Evolutionary conservation across 2,113 vertebrate genomes (phyloP).

Genomic region (Sciurus niger): DNA sequence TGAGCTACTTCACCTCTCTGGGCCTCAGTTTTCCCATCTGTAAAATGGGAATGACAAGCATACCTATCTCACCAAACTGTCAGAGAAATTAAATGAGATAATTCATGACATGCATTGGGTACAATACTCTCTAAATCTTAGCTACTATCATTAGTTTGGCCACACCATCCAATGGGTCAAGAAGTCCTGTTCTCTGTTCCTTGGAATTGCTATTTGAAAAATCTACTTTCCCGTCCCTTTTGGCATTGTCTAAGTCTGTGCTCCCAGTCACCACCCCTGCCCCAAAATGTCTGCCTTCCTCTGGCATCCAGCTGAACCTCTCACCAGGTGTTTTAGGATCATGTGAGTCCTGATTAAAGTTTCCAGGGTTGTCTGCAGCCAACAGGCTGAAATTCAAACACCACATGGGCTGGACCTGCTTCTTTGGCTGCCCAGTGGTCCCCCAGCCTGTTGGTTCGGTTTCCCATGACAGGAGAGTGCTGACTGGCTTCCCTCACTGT

Average conservation of each 20-base stretch:
- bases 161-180: not conserved
- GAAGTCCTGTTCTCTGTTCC: not conserved
- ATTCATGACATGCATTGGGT: not conserved
- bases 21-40: slow-evolving; percentile 29
- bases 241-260: not conserved
- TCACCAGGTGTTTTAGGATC: not conserved
- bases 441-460: not conserved
- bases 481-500: not conserved
- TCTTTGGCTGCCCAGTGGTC: not conserved
- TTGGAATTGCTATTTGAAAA: not conserved
- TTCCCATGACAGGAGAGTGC: slow-evolving; percentile 37
- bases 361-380: not conserved
- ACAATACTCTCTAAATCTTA: not conserved
- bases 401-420: not conserved
- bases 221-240: not conserved
- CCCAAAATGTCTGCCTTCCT: not conserved
- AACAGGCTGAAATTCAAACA: slow-evolving; percentile 34
- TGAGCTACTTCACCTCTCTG: not conserved
- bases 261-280: not conserved
- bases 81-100: not conserved
- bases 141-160: not conserved
- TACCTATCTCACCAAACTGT: not conserved
- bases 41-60: not conserved
- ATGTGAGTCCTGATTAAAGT: not conserved
- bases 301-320: not conserved